A percentile compares a stretch with the other conserved stretches of the same genome.
Evolutionary conservation across 2,113 vertebrate species (phyloP).

Genomic region (Dromas ardeola): DNA sequence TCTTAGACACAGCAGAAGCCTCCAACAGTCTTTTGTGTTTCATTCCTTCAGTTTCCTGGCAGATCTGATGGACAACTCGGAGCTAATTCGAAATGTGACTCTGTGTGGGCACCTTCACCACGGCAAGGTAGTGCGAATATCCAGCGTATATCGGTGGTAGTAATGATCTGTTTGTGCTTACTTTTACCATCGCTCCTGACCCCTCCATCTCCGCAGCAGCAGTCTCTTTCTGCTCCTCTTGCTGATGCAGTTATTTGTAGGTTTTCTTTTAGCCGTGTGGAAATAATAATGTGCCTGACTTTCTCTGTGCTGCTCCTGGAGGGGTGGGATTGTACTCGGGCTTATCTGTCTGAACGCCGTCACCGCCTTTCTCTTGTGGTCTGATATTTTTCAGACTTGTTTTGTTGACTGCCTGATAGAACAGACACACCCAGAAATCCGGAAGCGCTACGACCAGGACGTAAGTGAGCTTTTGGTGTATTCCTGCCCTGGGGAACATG

Average conservation of each 20-base stretch:
- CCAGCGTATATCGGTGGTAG: fast-evolving
- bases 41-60: constrained; percentile 86
- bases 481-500: not conserved
- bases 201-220: not conserved
- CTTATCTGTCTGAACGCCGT: not conserved
- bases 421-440: constrained; percentile 96
- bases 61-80: constrained; percentile 96
- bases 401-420: constrained; percentile 98
- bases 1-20: constrained; percentile 33
- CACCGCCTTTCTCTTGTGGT: not conserved
- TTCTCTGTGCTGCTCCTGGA: not conserved
- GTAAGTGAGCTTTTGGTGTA: constrained; percentile 75
- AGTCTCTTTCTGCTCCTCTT: not conserved
- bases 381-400: constrained; percentile 82
- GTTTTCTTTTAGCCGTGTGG: not conserved
- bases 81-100: constrained; percentile 96
- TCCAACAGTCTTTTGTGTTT: constrained; percentile 52
- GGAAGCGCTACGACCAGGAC: constrained; percentile 93
- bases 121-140: constrained; percentile 82
- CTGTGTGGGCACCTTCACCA: constrained; percentile 98
- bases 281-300: fast-evolving
- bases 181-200: not conserved
- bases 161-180: not conserved
- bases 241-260: not conserved
- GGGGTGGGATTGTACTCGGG: not conserved